These are phyloP conservation scores for Nemopilema nomurai DNA, from an alignment of 30 jellyfish, hydroid and myxozoan genomes.

Conservation along the genomic window DNA sequence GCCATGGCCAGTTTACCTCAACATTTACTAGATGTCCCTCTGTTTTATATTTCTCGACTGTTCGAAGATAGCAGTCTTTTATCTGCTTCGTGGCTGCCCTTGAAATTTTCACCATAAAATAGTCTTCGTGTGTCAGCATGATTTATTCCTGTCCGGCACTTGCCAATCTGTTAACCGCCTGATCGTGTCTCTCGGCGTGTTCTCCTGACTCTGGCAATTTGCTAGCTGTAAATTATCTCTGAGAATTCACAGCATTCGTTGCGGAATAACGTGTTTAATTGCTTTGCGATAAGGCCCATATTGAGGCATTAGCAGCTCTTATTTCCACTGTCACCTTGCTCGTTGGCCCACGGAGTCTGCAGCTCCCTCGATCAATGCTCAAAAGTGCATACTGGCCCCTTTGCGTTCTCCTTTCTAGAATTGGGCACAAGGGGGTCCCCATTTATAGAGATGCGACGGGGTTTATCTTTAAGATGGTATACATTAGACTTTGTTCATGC, in stretches of 20 bases:
- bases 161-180: background rate
- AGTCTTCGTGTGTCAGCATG: background rate
- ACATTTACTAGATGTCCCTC: no score
- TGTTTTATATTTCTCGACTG: background rate
- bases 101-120: background rate
- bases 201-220: background rate
- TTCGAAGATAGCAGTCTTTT: background rate
- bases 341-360: background rate
- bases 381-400: no score
- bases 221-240: background rate
- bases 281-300: background rate
- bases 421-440: no score
- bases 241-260: slow-evolving; percentile 7
- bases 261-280: slow-evolving; percentile 25
- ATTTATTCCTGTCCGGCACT: background rate
- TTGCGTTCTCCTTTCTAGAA: no score
- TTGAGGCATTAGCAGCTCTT: background rate
- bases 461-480: no score
- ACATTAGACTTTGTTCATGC: no score
- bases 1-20: background rate
- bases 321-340: background rate
- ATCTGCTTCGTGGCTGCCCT: background rate
- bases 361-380: background rate
- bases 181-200: background rate
- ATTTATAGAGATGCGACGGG: no score